These are phyloP conservation scores for Metalampra italica DNA, from an alignment of 2,888 invertebrate species.

Conservation along the genomic window DNA sequence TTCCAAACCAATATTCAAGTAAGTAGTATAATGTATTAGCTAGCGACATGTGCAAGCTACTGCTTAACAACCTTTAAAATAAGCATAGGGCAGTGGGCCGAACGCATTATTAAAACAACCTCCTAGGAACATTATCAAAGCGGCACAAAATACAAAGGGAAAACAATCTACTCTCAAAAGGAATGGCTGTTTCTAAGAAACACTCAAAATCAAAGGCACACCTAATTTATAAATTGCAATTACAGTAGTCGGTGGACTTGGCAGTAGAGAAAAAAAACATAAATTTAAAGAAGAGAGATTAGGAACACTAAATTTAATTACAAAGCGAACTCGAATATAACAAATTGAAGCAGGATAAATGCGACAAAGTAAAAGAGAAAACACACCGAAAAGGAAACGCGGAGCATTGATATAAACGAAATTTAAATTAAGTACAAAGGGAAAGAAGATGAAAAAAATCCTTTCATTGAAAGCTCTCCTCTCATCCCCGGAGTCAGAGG, in stretches of 20 bases:
- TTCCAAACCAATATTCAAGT: too few species aligned
- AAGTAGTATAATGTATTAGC: too few species aligned
- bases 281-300: slow-evolving; percentile 66
- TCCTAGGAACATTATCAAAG: slow-evolving; percentile 36
- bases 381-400: slow-evolving; percentile 76
- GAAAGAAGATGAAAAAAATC: slow-evolving; percentile 78
- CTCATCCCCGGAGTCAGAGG: slow-evolving; percentile 74
- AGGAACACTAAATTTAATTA: slow-evolving; percentile 78
- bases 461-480: slow-evolving; percentile 78
- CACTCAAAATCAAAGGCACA: slow-evolving; percentile 60
- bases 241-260: slow-evolving; percentile 53
- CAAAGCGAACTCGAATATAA: slow-evolving; percentile 74
- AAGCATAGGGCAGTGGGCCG: slow-evolving; percentile 18
- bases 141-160: slow-evolving; percentile 20
- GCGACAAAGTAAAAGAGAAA: slow-evolving; percentile 78
- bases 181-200: slow-evolving; percentile 52
- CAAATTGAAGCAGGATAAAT: slow-evolving; percentile 76
- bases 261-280: slow-evolving; percentile 35
- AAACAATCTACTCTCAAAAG: slow-evolving; percentile 53
- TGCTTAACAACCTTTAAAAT: slow-evolving; percentile 16
- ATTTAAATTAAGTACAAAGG: slow-evolving; percentile 80
- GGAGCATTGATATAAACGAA: slow-evolving; percentile 79
- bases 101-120: slow-evolving; percentile 3
- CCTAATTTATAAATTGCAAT: slow-evolving; percentile 75
- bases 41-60: not conserved